Evolutionary conservation across 2,113 vertebrate species (phyloP).

Genomic region (Polypterus senegalus): DNA sequence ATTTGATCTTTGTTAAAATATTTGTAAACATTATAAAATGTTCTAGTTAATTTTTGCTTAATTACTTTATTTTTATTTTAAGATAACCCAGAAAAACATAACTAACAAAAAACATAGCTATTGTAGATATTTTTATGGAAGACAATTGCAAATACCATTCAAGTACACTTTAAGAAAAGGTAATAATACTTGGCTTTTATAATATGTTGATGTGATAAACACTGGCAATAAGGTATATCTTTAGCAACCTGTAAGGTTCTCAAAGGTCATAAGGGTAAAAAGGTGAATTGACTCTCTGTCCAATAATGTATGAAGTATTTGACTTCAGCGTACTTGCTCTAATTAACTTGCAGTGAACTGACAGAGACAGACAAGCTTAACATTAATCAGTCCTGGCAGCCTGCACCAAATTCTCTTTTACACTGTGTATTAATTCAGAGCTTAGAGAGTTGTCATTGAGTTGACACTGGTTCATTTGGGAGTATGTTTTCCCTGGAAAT

Average conservation of each 20-base stretch:
- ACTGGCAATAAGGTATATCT: conserved; percentile 28
- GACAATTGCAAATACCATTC: not conserved
- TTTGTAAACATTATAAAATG: no score
- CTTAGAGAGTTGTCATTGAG: conserved; percentile 17
- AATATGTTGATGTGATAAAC: conserved; percentile 22
- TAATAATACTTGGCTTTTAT: not conserved
- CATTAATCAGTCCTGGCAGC: conserved; percentile 22
- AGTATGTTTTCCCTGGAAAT: conserved; percentile 12
- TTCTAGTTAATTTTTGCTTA: no score
- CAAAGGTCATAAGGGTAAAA: not conserved
- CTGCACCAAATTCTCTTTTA: conserved; percentile 11
- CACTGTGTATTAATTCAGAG: conserved; percentile 20
- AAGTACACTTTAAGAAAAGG: not conserved
- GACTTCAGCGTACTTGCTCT: conserved; percentile 24
- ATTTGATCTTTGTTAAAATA: no score
- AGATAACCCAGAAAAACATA: not conserved
- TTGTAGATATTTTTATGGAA: not conserved
- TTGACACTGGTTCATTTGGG: conserved; percentile 14
- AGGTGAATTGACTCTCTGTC: conserved; percentile 12
- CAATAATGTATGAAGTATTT: conserved; percentile 25
- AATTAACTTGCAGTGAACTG: conserved; percentile 32
- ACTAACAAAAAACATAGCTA: not conserved
- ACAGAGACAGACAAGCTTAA: conserved; percentile 21
- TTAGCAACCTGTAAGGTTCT: conserved; percentile 12
- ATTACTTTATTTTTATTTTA: no score